A percentile compares a stretch with the other conserved stretches of the same genome.
These are phyloP conservation scores for Lytechinus pictus DNA, from an alignment of 35 echinoderm and acorn worm genomes.

Conservation along the genomic window DNA sequence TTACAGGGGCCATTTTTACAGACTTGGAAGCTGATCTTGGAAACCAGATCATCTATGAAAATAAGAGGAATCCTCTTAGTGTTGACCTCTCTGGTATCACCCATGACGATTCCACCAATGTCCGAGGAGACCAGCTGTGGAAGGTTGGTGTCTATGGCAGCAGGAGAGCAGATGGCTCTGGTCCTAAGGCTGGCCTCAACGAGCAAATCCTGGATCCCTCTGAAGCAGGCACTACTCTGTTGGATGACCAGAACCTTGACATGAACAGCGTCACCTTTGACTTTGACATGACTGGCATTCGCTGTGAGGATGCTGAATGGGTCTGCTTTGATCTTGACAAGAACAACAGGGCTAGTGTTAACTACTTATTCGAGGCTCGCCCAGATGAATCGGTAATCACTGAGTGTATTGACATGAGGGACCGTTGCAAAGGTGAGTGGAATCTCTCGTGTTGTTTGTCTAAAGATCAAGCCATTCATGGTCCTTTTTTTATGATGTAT, in stretches of 20 bases:
- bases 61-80: constrained; percentile 55
- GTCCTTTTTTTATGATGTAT: neutral
- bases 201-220: constrained; percentile 73
- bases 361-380: constrained; percentile 66
- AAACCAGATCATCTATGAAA: constrained; percentile 64
- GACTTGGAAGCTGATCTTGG: constrained; percentile 68
- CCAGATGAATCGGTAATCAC: constrained; percentile 66
- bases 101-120: constrained; percentile 59
- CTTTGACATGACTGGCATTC: constrained; percentile 60
- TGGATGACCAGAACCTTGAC: constrained; percentile 45
- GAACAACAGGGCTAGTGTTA: constrained; percentile 62
- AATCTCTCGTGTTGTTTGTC: neutral
- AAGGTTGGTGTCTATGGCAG: constrained; percentile 69
- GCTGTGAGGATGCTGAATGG: constrained; percentile 66
- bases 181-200: constrained; percentile 46
- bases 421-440: constrained; percentile 53
- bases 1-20: constrained; percentile 77
- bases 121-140: constrained; percentile 72
- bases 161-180: constrained; percentile 59
- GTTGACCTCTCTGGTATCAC: constrained; percentile 68
- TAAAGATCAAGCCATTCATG: neutral
- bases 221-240: constrained; percentile 58
- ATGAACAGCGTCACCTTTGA: constrained; percentile 51
- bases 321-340: constrained; percentile 84
- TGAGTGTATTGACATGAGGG: constrained; percentile 50